These are phyloP conservation scores for Pollenia griseotomentosa DNA, from an alignment of 2,888 invertebrate species.

Conservation along the genomic window DNA sequence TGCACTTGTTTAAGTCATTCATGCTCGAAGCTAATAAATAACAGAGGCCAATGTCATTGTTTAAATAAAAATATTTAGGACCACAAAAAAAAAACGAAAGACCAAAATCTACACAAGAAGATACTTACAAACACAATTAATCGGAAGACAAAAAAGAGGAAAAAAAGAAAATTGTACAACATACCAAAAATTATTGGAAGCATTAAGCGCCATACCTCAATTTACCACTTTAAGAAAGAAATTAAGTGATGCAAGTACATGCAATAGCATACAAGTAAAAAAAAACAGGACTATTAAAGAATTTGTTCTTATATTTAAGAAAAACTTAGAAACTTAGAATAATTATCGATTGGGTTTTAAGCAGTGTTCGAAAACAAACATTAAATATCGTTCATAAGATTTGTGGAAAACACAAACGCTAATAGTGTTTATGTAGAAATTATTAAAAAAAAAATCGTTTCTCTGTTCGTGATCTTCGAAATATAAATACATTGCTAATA, in stretches of 20 bases:
- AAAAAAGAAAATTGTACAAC: slow-evolving; percentile 32
- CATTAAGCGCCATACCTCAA: slow-evolving; percentile 68
- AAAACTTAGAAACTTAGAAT: too few species aligned
- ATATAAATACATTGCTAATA: too few species aligned
- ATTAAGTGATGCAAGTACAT: slow-evolving; percentile 54
- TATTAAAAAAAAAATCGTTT: too few species aligned
- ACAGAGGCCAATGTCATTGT: slow-evolving; percentile 61
- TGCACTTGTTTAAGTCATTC: slow-evolving; percentile 67
- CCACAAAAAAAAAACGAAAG: slow-evolving; percentile 2
- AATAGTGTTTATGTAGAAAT: too few species aligned
- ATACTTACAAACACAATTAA: background rate
- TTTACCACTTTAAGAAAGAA: slow-evolving; percentile 67
- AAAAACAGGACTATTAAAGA: slow-evolving; percentile 12
- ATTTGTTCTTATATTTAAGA: background rate
- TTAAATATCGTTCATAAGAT: too few species aligned
- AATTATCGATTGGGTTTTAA: too few species aligned
- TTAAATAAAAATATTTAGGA: slow-evolving; percentile 14
- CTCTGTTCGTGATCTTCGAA: too few species aligned
- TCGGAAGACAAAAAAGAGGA: background rate
- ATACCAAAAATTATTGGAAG: slow-evolving; percentile 51
- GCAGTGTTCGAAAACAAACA: too few species aligned
- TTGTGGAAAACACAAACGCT: too few species aligned
- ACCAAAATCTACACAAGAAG: background rate
- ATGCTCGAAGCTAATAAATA: slow-evolving; percentile 61
- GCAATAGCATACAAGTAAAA: background rate